phyloP scores from a whole-genome alignment of 2,113 vertebrate species.

The Blennius ocellaris region DNA sequence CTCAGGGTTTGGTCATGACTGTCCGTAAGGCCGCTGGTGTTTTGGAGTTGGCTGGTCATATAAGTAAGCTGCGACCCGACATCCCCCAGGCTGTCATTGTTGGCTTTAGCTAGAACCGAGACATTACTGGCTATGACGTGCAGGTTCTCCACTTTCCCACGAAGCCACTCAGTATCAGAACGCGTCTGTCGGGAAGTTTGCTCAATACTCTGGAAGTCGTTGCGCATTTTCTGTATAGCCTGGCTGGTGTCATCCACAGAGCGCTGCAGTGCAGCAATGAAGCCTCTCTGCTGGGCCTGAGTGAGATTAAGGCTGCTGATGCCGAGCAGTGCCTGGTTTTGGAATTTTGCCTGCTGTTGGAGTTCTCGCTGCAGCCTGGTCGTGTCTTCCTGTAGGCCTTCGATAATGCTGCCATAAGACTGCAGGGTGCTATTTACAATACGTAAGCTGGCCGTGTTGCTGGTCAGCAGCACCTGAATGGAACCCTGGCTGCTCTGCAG shows the following conservation, averaged over 20 bases:
- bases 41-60: conserved; percentile 89
- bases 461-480: conserved; percentile 88
- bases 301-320: conserved; percentile 92
- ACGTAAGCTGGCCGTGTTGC: conserved; percentile 87
- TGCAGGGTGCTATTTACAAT: conserved; percentile 92
- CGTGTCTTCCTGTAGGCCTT: conserved; percentile 89
- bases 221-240: conserved; percentile 89
- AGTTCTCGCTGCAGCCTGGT: conserved; percentile 87
- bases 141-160: conserved; percentile 89
- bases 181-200: conserved; percentile 88
- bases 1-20: conserved; percentile 89
- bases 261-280: conserved; percentile 87
- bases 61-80: conserved; percentile 88
- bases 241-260: conserved; percentile 90
- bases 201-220: conserved; percentile 91
- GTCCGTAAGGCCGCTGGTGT: conserved; percentile 89
- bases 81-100: conserved; percentile 92
- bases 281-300: conserved; percentile 90
- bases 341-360: conserved; percentile 88
- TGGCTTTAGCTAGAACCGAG: conserved; percentile 89
- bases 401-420: conserved; percentile 87
- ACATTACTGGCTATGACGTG: conserved; percentile 88
- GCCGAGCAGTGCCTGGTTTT: conserved; percentile 87
- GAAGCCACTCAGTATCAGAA: conserved; percentile 91
- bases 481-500: conserved; percentile 89